These are phyloP conservation scores for Drosophila micromelanica DNA, from an alignment of 1,140 invertebrate genomes.

Conservation along the genomic window DNA sequence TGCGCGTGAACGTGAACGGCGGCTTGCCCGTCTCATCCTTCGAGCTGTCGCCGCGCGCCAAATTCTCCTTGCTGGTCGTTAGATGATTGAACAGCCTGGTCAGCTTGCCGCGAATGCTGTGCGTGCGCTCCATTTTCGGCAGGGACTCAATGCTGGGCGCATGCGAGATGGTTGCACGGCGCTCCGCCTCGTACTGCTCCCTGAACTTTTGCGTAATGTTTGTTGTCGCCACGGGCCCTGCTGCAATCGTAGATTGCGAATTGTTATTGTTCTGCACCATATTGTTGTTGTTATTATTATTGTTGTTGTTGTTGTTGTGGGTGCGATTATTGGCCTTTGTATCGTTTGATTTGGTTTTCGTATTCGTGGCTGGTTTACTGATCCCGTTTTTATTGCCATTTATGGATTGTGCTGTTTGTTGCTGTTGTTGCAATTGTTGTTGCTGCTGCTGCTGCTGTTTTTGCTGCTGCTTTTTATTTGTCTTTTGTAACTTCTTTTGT, in stretches of 20 bases:
- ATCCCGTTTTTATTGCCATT: constrained; percentile 58
- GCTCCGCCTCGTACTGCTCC: constrained; percentile 57
- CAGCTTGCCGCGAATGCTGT: constrained; percentile 76
- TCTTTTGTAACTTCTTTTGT: constrained; percentile 74
- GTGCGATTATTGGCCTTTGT: constrained; percentile 25
- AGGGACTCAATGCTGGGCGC: constrained; percentile 43
- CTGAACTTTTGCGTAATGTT: constrained; percentile 60
- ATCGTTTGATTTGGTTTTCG: constrained; percentile 36
- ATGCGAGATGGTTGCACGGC: constrained; percentile 12
- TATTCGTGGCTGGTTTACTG: constrained; percentile 33
- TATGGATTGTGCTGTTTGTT: constrained; percentile 21
- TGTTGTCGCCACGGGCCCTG: constrained; percentile 12
- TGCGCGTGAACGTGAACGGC: constrained; percentile 75
- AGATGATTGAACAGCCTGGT: constrained; percentile 74
- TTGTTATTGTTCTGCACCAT: constrained; percentile 68
- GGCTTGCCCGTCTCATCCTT: constrained; percentile 54
- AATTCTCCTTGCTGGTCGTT: constrained; percentile 77
- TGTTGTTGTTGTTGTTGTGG: constrained; percentile 39
- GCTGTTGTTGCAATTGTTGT: constrained; percentile 31
- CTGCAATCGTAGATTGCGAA: constrained; percentile 17
- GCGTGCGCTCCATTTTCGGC: constrained; percentile 78
- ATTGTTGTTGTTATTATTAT: constrained; percentile 1
- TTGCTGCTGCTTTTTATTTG: constrained; percentile 70
- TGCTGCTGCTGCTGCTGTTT: constrained; percentile 58
- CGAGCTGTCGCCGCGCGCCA: constrained; percentile 45